Evolutionary conservation across 1,140 invertebrate species (phyloP), one percentile per base, ranked within the genome.

Genomic region (Bicyclus anynana): DNA sequence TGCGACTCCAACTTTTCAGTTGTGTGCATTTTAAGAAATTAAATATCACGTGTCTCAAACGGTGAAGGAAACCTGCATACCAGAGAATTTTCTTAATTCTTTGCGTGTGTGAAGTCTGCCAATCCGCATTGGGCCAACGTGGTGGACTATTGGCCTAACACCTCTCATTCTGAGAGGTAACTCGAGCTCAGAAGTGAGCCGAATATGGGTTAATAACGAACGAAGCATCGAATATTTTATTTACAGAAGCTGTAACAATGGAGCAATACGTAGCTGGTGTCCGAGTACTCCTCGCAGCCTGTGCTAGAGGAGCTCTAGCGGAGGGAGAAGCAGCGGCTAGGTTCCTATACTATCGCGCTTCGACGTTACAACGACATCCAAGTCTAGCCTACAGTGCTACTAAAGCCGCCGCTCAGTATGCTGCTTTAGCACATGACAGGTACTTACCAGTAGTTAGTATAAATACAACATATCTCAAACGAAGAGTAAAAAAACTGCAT

Each of bases 271-370:
- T 86, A 7, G 84, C 84, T 0, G 81, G 81, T 0, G 84, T 87
- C 0, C 59, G 83, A 13, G 84, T 84, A 2, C 58, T 87, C 2
- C 60, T 80, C 10, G 69, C 78, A 0, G 84, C 84, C 5, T 86
- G 83, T 51, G 84, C 84, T 13, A 77, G 91, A 21, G 89, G 89
- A 14, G 91, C 92, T 17, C 67, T 92, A 2, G 91, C 91, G 48
- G 89, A 89, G 57, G 91, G 92, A 0, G 91, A 93, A 69, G 91
- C 91, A 1, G 91, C 91, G 2, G 91, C 91, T 0, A 71, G 90
- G n/a, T 93, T 92, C 70, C 72, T 93, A 0, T 92, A 92, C 73
- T 92, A 92, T 66, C 72, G 91, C 12, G 91, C 91, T 0, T 90
- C 92, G 18, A 90, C 92, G 0, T 63, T 93, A 23, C 91, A 92